Conservation (phyloP, 2,797 vertebrate genomes). For the Periophthalmus magnuspinnatus region DNA sequence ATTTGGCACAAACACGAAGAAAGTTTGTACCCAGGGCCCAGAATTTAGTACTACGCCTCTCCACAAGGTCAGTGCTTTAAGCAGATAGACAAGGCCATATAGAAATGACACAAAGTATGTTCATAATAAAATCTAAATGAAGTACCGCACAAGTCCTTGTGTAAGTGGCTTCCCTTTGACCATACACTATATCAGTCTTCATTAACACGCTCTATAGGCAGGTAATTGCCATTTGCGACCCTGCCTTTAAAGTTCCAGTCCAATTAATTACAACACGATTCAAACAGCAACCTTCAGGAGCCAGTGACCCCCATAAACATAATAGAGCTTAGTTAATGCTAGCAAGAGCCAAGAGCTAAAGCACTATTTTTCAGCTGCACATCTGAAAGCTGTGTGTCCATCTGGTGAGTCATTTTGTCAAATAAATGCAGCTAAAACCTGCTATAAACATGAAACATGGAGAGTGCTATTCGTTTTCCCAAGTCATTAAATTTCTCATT, state of each 20-base stretch:
- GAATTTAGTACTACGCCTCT: no score
- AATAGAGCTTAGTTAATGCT: conserved; percentile 31
- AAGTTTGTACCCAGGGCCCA: no score
- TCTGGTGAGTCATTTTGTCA: conserved; percentile 57
- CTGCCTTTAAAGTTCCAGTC: conserved; percentile 40
- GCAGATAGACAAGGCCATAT: neutral
- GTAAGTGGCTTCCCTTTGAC: conserved; percentile 48
- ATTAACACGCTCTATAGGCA: conserved; percentile 42
- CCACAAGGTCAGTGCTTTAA: neutral
- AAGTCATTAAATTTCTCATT: conserved; percentile 61
- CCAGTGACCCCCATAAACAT: conserved; percentile 26
- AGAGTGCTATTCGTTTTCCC: conserved; percentile 42
- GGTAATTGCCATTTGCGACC: conserved; percentile 45
- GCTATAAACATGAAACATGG: conserved; percentile 60
- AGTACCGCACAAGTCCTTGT: conserved; percentile 12
- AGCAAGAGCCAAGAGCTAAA: conserved; percentile 35
- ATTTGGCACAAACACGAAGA: no score
- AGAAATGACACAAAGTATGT: neutral
- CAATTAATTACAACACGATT: conserved; percentile 51
- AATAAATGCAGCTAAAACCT: conserved; percentile 63
- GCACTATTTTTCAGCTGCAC: conserved; percentile 36
- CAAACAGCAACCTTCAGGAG: conserved; percentile 35
- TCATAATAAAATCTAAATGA: conserved; percentile 26
- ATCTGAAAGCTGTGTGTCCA: conserved; percentile 49
- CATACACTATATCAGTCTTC: conserved; percentile 41